A percentile compares a stretch with the other conserved stretches of the same genome.
These are phyloP conservation scores for Temnothorax nylanderi DNA, from an alignment of 1,140 invertebrate genomes.

Conservation along the genomic window DNA sequence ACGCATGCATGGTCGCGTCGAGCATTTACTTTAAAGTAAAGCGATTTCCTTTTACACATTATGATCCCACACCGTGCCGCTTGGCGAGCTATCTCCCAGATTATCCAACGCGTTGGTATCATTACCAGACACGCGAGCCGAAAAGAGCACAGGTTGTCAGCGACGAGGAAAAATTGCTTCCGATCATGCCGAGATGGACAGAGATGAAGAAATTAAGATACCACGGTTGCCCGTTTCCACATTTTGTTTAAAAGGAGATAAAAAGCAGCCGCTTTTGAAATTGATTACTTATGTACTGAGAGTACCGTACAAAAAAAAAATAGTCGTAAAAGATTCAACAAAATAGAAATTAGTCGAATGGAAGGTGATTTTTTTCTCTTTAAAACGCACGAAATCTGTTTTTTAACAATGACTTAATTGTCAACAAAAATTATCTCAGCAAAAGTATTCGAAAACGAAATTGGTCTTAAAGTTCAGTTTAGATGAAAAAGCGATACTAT, in stretches of 20 bases:
- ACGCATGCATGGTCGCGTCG: slow-evolving; percentile 51
- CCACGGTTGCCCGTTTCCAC: slow-evolving; percentile 9
- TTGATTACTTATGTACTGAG: neutral
- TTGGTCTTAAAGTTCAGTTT: neutral
- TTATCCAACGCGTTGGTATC: slow-evolving; percentile 69
- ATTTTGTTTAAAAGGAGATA: neutral
- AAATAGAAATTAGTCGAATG: neutral
- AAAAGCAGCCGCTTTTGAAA: neutral
- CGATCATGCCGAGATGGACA: slow-evolving; percentile 53
- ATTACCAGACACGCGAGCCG: slow-evolving; percentile 71
- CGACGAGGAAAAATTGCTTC: slow-evolving; percentile 62
- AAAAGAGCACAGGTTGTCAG: slow-evolving; percentile 43
- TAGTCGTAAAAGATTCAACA: neutral
- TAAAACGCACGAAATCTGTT: neutral
- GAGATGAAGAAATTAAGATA: slow-evolving; percentile 34
- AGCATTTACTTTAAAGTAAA: slow-evolving; percentile 81
- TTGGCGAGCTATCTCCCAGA: slow-evolving; percentile 65
- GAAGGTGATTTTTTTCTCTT: neutral
- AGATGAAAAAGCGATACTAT: neutral
- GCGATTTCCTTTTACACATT: slow-evolving; percentile 81
- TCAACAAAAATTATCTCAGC: neutral
- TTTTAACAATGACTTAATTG: neutral
- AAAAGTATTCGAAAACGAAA: neutral
- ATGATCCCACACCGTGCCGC: slow-evolving; percentile 76
- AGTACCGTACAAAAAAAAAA: neutral